phyloP scores from a whole-genome alignment of 2,888 invertebrate species.

The Caenorhabditis japonica region DNA sequence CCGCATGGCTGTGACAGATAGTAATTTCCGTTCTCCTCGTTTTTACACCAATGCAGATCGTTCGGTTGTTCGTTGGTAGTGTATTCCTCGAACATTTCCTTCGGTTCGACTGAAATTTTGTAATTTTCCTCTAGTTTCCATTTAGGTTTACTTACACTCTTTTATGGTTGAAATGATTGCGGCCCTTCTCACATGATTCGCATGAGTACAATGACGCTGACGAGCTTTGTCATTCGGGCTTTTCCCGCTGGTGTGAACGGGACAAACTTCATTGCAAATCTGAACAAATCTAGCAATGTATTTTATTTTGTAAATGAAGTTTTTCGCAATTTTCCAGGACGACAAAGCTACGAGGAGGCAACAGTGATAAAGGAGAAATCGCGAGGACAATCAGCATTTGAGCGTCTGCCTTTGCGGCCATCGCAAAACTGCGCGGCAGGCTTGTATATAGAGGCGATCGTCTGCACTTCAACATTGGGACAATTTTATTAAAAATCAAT shows the following conservation, averaged over 20 bases:
- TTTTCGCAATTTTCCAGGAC: too few relatives aligned
- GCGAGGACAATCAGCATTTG: too few relatives aligned
- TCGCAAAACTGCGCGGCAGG: too few relatives aligned
- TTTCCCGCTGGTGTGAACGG: conserved; percentile 20
- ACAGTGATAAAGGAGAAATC: too few relatives aligned
- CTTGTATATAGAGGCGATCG: too few relatives aligned
- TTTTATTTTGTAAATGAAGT: too few relatives aligned
- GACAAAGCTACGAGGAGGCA: too few relatives aligned
- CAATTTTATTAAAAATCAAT: too few relatives aligned
- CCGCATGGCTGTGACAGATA: conserved; percentile 21
- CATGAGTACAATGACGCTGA: conserved; percentile 5
- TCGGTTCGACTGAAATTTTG: conserved; percentile 30
- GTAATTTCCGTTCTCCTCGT: background rate
- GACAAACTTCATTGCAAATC: conserved; percentile 55
- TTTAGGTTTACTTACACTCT: conserved; percentile 58
- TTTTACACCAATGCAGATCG: conserved; percentile 14
- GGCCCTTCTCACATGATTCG: conserved; percentile 33
- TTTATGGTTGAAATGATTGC: conserved; percentile 26
- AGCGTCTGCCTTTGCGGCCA: too few relatives aligned
- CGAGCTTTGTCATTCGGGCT: conserved; percentile 23
- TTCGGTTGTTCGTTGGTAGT: background rate
- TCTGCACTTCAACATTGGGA: too few relatives aligned
- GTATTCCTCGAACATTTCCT: conserved; percentile 34
- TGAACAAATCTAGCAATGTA: conserved; percentile 17
- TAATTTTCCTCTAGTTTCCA: background rate